These are phyloP conservation scores for Chiloscyllium punctatum DNA, from an alignment of 2,797 vertebrate species.

Conservation along the genomic window DNA sequence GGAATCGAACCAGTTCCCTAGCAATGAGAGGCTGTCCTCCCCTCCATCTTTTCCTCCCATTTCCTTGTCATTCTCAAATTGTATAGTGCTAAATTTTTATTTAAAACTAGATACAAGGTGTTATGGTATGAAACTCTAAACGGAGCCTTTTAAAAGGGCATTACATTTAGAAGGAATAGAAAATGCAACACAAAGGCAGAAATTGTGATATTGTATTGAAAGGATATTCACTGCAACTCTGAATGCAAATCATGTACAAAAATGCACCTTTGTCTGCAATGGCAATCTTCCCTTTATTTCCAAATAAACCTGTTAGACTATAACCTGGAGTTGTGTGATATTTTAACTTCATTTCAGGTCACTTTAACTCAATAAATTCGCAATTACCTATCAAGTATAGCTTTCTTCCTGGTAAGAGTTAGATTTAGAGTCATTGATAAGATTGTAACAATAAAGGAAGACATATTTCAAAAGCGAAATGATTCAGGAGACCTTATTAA, in stretches of 20 bases:
- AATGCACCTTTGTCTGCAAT: neutral
- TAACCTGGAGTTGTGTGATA: too few relatives aligned
- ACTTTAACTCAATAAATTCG: neutral
- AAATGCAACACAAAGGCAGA: neutral
- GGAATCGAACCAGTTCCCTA: too few relatives aligned
- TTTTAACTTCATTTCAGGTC: too few relatives aligned
- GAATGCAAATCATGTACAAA: conserved; percentile 1
- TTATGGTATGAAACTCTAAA: neutral
- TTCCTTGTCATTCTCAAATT: neutral
- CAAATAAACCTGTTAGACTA: too few relatives aligned
- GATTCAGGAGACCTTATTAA: neutral
- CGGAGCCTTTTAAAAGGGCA: neutral
- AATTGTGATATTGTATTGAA: neutral
- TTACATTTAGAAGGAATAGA: neutral
- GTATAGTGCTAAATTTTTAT: too few relatives aligned
- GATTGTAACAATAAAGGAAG: neutral
- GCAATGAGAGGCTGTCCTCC: neutral
- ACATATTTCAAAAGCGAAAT: neutral
- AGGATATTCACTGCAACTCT: neutral
- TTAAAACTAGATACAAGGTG: neutral
- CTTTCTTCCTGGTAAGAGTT: neutral
- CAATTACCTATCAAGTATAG: neutral
- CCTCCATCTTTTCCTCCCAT: neutral
- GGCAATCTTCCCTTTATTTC: neutral
- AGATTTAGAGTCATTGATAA: neutral